Base-by-base conservation (phyloP, 2,888 invertebrate species). In the Tholera decimalis region DNA sequence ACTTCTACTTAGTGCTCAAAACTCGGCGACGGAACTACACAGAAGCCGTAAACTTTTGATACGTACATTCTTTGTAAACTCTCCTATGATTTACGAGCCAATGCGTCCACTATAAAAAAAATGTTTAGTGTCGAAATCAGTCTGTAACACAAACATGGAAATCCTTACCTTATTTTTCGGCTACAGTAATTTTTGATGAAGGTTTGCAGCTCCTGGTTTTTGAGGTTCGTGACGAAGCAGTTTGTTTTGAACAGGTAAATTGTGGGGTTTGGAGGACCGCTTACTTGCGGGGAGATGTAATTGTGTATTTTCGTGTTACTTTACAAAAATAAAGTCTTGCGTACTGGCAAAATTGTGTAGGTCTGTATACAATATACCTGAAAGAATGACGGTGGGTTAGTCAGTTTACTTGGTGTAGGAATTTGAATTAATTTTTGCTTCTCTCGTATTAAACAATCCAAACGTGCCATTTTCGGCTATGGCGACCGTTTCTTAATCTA, bases 121-220 rank as follows among this genome's bases (percentile, higher is more conserved):
- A 87, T 88, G 87, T 91, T 91, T 88, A 87, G 86, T 85, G 85
- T 87, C 84, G 85, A 83, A 83, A 87, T 87, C 86, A 86, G 84
- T 83, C 74, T 78, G 73, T 73, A 69, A 70, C 60, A 58, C 73
- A 80, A 83, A 73, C 69, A 66, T 61, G 57, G 18, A 77, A 77
- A 73, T 73, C 44, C 24, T 37, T 15, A 22, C 35, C 51, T 60
- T 26, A 73, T 75, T 75, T 75, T 75, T 67, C 73, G 74, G 73
- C 50, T 26, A 44, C 58, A 55, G 44, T 61, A 11, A 43, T 58
- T 77, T 67, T 73, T 77, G 78, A 77, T 67, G 35, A 61, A 77
- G 74, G 74, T 73, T 61, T 28, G 47, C 20, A 24, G 7, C 30
- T 51, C 61, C 54, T 77, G 66, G 56, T 43, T 73, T 64, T 56